Percentiles rank a stretch among this genome's conserved stretches.
Conservation (phyloP, 1,140 invertebrate genomes). For the Campoletis sonorensis region DNA sequence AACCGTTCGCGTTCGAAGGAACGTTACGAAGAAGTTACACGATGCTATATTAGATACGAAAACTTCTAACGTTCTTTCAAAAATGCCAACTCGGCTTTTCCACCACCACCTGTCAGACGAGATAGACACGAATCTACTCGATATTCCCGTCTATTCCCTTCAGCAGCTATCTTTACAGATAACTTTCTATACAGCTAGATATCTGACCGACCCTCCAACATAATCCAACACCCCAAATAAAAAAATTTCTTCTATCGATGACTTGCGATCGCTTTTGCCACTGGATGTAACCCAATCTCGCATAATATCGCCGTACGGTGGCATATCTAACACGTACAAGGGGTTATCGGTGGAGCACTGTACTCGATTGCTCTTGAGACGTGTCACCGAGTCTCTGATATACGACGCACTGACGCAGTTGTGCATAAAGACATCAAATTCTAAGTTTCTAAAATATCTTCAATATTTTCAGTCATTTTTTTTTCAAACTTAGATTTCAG, state of each 20-base stretch:
- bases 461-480: background rate
- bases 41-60: background rate
- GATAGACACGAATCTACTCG: background rate
- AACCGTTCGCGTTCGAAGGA: conserved; percentile 3
- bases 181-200: background rate
- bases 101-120: conserved; percentile 35
- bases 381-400: background rate
- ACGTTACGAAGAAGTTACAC: background rate
- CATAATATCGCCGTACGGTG: background rate
- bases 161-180: background rate
- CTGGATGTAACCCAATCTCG: conserved; percentile 19
- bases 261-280: conserved; percentile 12
- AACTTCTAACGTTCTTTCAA: background rate
- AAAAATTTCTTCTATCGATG: background rate
- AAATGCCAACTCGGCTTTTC: conserved; percentile 34
- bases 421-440: too few relatives aligned
- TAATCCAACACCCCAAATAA: background rate
- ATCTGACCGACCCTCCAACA: background rate
- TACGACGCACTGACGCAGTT: background rate
- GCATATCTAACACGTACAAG: background rate
- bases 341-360: background rate
- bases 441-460: background rate
- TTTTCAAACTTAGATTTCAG: too few relatives aligned
- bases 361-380: conserved; percentile 8
- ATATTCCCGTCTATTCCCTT: conserved; percentile 12